phyloP scores from a whole-genome alignment of 2,888 invertebrate species.

The Agrilus cyanescens region DNA sequence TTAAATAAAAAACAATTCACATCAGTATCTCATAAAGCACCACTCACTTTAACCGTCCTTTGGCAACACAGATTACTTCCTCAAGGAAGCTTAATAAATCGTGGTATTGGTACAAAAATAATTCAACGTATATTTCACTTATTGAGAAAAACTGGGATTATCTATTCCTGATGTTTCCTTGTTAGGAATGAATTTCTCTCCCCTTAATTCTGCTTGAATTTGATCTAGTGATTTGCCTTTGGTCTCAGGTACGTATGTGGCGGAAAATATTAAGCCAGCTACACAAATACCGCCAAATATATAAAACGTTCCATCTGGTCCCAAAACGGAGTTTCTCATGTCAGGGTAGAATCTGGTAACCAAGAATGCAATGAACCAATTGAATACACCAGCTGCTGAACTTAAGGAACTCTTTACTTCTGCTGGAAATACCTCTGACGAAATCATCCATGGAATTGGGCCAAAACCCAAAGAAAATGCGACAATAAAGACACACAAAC shows the following conservation, averaged over 20 bases:
- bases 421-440: constrained; percentile 68
- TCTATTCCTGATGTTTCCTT: too few relatives aligned
- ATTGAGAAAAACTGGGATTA: too few relatives aligned
- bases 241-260: constrained; percentile 53
- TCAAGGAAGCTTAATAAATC: too few relatives aligned
- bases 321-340: constrained; percentile 39
- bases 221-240: constrained; percentile 60
- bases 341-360: constrained; percentile 62
- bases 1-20: too few relatives aligned
- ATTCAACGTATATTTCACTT: too few relatives aligned
- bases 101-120: too few relatives aligned
- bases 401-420: constrained; percentile 66
- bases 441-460: constrained; percentile 79
- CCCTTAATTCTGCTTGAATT: constrained; percentile 42
- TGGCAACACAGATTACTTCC: too few relatives aligned
- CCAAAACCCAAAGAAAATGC: constrained; percentile 76
- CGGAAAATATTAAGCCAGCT: constrained; percentile 49
- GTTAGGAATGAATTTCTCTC: too few relatives aligned
- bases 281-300: constrained; percentile 55
- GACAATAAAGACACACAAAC: constrained; percentile 62
- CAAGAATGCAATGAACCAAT: constrained; percentile 69
- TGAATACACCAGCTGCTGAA: constrained; percentile 66
- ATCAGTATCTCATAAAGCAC: too few relatives aligned
- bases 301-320: constrained; percentile 58
- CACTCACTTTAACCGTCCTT: too few relatives aligned